Evolutionary conservation across 2,113 vertebrate species (phyloP), one percentile per base, ranked within the genome.

Genomic region (Alethe diademata): DNA sequence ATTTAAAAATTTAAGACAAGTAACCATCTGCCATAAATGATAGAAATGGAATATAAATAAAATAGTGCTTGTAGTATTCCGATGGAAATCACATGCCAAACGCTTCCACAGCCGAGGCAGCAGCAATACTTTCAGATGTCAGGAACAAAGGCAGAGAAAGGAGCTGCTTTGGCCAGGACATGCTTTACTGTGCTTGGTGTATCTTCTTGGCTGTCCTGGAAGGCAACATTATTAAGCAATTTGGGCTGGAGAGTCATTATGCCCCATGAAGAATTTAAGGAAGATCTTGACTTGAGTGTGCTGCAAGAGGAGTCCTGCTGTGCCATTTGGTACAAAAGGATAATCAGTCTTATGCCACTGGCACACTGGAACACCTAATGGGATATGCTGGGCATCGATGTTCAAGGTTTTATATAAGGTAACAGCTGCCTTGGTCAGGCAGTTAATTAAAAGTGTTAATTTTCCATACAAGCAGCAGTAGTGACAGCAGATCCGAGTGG

Each of bases 381-480:
- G 93, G 76, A 97, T 82, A 97, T 83, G 89, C 92, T 11, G 84
- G 97, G 96, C 98, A 95, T 94, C 72, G 38, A 66, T 94, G 96
- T 90, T 97, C 97, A 97, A 98, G 97, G 93, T 97, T 98, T 98
- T 98, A 97, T 97, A 98, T 94, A 98, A 98, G 98, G 98, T 97
- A 98, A 98, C 98, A 98, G 97, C 98, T 98, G 98, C 98, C 98
- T 98, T 98, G 97, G 98, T 98, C 97, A 98, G 97, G 96, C 98
- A 98, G 97, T 98, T 98, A 98, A 98, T 98, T 98, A 98, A 98
- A 98, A 97, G 97, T 98, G 98, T 98, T 98, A 97, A 98, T 98
- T 98, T 98, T 96, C 96, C 97, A 88, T 97, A 96, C 87, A 95
- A 95, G 97, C 96, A 98, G 96, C 98, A 98, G 98, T 98, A 98